Evolutionary conservation across 2,797 vertebrate genomes (phyloP).

Genomic region (Lophius americanus): DNA sequence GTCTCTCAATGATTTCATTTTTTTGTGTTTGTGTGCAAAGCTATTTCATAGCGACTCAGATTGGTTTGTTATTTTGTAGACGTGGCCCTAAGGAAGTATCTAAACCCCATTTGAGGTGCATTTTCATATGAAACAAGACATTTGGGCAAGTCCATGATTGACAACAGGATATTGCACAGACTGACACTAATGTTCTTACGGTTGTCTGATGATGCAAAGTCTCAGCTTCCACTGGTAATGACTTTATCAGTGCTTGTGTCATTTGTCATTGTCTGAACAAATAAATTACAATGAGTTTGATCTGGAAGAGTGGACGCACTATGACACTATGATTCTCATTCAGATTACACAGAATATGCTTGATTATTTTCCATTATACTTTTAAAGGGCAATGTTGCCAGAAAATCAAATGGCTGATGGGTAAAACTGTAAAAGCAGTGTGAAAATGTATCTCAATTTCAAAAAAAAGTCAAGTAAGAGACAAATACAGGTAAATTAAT

Average conservation of each 20-base stretch:
- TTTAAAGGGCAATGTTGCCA: neutral
- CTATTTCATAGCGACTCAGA: slow-evolving; percentile 35
- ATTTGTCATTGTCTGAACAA: neutral
- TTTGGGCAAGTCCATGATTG: neutral
- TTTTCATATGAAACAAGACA: neutral
- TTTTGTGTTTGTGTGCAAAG: slow-evolving; percentile 37
- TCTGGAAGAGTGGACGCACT: slow-evolving; percentile 2
- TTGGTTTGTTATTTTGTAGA: slow-evolving; percentile 16
- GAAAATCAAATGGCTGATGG: neutral
- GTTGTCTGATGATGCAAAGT: neutral
- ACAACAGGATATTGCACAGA: neutral
- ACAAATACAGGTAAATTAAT: too few relatives aligned
- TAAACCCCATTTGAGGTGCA: neutral
- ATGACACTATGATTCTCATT: neutral
- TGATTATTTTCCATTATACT: too few relatives aligned
- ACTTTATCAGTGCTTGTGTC: neutral
- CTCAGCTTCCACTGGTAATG: neutral
- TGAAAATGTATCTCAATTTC: too few relatives aligned
- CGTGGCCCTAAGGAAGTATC: neutral
- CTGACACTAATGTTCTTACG: neutral
- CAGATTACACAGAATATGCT: neutral
- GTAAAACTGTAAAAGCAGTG: neutral
- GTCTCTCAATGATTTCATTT: slow-evolving; percentile 49
- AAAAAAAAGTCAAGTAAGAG: too few relatives aligned
- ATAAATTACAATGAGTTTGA: neutral